Conservation (phyloP, 1,140 invertebrate species). For the Amphibalanus amphitrite region DNA sequence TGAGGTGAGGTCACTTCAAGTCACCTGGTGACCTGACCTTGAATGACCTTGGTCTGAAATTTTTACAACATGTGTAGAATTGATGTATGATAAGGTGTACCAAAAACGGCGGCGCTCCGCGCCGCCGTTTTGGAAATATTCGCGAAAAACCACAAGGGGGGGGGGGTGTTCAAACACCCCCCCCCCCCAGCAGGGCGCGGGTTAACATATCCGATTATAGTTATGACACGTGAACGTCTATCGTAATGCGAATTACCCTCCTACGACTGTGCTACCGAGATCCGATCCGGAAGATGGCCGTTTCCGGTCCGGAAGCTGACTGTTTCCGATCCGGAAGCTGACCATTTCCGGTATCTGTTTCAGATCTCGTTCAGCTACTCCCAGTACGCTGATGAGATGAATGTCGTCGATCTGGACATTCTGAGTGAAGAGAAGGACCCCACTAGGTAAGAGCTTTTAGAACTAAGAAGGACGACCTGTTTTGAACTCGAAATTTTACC, state of each 20-base stretch:
- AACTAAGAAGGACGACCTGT: not conserved
- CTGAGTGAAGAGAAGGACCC: conserved; percentile 68
- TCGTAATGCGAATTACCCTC: no score
- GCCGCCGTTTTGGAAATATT: no score
- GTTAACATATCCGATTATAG: not conserved
- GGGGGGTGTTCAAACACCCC: no score
- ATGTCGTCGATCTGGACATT: conserved; percentile 72
- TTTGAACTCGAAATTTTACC: not conserved
- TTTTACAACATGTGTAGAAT: no score
- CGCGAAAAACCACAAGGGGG: no score
- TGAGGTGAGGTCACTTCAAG: no score
- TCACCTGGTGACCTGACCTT: no score
- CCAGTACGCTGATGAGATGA: conserved; percentile 58
- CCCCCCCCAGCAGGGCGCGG: conserved; percentile 2
- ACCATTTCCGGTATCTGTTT: conserved; percentile 24
- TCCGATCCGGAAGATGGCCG: not conserved
- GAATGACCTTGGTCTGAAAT: no score
- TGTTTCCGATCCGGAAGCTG: not conserved
- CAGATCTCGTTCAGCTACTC: conserved; percentile 87
- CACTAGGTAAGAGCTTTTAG: conserved; percentile 46
- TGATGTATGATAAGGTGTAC: no score
- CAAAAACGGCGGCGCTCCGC: no score
- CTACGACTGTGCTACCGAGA: not conserved
- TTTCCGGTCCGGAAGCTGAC: not conserved
- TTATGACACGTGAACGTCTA: no score